Evolutionary conservation across 2,888 invertebrate genomes (phyloP).

Genomic region (Linnaemya tessellans): DNA sequence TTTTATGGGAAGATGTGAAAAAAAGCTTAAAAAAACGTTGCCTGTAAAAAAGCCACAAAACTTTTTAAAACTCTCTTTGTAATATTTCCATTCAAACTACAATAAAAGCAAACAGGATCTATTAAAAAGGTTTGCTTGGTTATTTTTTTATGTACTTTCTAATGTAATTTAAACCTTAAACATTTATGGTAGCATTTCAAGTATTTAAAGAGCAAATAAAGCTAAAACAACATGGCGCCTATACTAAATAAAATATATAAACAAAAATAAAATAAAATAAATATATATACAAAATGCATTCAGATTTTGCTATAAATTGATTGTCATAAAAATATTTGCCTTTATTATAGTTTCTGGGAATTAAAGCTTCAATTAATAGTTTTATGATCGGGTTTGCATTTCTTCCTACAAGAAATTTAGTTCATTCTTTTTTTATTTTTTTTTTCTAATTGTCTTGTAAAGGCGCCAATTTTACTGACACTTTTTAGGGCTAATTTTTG

Average conservation of each 20-base stretch:
- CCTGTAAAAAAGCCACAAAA: neutral
- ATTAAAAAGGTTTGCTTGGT: neutral
- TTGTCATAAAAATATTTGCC: conserved; percentile 26
- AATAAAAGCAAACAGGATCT: neutral
- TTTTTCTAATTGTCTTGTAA: neutral
- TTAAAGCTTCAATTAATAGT: conserved; percentile 16
- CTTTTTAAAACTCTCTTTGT: neutral
- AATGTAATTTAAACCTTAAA: neutral
- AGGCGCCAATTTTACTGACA: conserved; percentile 46
- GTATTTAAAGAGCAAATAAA: conserved; percentile 8
- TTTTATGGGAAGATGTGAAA: conserved; percentile 56
- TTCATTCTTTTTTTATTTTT: neutral
- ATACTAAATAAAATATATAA: neutral
- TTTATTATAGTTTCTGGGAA: conserved; percentile 21
- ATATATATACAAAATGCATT: no score
- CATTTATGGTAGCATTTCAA: neutral
- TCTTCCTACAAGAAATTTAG: conserved; percentile 7
- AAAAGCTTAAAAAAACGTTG: neutral
- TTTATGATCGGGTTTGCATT: neutral
- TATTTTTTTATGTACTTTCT: neutral
- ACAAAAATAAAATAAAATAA: neutral
- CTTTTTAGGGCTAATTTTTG: conserved; percentile 25
- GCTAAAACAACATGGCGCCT: conserved; percentile 38
- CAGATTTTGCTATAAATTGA: conserved; percentile 8
- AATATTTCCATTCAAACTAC: neutral